Conservation (phyloP, 2,113 vertebrate species). For the Pygoscelis antarcticus region DNA sequence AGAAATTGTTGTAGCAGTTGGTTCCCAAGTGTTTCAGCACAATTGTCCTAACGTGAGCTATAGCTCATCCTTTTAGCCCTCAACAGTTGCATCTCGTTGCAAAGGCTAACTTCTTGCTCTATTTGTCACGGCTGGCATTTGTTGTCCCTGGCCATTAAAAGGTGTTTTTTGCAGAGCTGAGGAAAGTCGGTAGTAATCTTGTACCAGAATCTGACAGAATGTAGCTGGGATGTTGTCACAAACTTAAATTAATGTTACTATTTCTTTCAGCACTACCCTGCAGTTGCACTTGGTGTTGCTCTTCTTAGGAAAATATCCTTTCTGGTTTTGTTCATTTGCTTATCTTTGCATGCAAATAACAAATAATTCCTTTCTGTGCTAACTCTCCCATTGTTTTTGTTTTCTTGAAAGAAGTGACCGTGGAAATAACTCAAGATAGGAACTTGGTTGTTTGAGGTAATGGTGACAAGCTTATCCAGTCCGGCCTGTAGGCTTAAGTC, state of each 20-base stretch:
- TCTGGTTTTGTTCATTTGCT: neutral
- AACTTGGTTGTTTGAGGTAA: neutral
- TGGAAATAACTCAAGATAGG: neutral
- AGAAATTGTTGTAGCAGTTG: neutral
- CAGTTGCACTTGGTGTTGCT: neutral
- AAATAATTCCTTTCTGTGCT: neutral
- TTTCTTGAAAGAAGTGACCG: neutral
- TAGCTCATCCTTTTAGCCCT: neutral
- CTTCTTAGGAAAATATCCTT: neutral
- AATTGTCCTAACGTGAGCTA: rapidly evolving
- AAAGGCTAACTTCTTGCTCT: neutral
- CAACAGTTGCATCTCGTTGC: neutral
- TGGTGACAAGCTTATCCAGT: neutral
- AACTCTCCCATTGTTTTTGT: neutral
- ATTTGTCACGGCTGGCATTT: neutral
- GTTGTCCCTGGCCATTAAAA: rapidly evolving
- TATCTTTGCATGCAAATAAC: neutral
- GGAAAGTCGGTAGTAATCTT: too few species aligned
- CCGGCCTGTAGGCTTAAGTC: neutral
- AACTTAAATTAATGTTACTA: neutral
- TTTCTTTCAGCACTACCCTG: neutral
- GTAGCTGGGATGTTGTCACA: neutral
- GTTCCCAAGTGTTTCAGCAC: neutral
- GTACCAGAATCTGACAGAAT: neutral
- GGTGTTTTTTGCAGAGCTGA: neutral